A percentile compares a stretch with the other conserved stretches of the same genome.
These are phyloP conservation scores for Platyrinchus mystaceus DNA, from an alignment of 2,797 vertebrate genomes.

Conservation along the genomic window DNA sequence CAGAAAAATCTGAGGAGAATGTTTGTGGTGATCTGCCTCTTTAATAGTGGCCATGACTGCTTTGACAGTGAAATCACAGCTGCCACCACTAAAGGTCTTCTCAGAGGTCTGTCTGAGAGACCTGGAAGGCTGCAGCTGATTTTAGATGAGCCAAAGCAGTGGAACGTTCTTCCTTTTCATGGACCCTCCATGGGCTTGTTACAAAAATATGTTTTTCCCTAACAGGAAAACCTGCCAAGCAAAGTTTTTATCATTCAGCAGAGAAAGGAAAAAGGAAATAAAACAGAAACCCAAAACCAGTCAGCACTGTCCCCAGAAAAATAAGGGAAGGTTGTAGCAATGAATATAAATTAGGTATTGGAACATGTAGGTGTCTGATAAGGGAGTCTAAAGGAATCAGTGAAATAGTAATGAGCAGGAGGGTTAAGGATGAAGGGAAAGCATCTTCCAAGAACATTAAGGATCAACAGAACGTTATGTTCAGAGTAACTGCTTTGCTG, in stretches of 20 bases:
- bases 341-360: conserved; percentile 28
- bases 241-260: not conserved
- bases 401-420: not conserved
- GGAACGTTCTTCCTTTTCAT: not conserved
- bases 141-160: not conserved
- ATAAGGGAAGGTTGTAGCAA: not conserved
- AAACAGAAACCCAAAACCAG: not conserved
- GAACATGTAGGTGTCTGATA: conserved; percentile 26
- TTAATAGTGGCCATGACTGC: not conserved
- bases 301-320: not conserved
- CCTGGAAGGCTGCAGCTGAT: not conserved
- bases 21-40: not conserved
- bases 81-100: not conserved
- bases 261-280: not conserved
- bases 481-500: not conserved
- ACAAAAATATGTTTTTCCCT: not conserved
- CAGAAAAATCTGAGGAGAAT: not conserved
- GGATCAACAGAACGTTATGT: not conserved
- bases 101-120: not conserved
- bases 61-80: not conserved
- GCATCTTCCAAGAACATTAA: not conserved
- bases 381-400: not conserved
- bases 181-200: not conserved
- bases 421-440: not conserved
- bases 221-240: not conserved